These are phyloP conservation scores for Pachyramphus minor DNA, from an alignment of 2,113 vertebrate genomes.

Conservation along the genomic window DNA sequence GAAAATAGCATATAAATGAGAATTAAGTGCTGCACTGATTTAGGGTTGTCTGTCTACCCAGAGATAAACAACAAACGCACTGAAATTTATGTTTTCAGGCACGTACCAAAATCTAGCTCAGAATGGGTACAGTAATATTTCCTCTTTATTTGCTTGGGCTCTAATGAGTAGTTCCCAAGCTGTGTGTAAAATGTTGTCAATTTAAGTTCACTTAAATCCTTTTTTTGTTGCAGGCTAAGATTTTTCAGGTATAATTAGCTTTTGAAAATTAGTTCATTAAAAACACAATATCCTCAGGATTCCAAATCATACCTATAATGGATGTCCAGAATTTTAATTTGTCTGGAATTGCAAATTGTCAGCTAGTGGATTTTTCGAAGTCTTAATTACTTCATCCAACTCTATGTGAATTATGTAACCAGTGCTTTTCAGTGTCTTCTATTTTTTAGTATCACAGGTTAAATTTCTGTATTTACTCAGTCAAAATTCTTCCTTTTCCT, in stretches of 20 bases:
- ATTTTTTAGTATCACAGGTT: not conserved
- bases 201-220: not conserved
- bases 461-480: not conserved
- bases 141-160: not conserved
- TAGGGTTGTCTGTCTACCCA: not conserved
- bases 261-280: not conserved
- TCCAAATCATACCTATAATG: not conserved
- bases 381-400: not conserved
- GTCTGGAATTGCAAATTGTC: not conserved
- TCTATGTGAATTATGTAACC: not conserved
- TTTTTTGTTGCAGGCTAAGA: not conserved
- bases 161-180: not conserved
- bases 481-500: not conserved
- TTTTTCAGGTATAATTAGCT: slow-evolving; percentile 12
- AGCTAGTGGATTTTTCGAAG: not conserved
- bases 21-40: not conserved
- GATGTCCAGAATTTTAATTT: not conserved
- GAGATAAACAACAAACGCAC: not conserved
- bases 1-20: not conserved
- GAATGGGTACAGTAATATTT: not conserved
- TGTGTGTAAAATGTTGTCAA: not conserved
- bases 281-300: not conserved
- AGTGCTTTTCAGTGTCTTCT: not conserved
- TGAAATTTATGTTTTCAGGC: not conserved
- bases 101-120: not conserved